phyloP scores from a whole-genome alignment of 2,113 vertebrate genomes.

The Rostratula benghalensis region DNA sequence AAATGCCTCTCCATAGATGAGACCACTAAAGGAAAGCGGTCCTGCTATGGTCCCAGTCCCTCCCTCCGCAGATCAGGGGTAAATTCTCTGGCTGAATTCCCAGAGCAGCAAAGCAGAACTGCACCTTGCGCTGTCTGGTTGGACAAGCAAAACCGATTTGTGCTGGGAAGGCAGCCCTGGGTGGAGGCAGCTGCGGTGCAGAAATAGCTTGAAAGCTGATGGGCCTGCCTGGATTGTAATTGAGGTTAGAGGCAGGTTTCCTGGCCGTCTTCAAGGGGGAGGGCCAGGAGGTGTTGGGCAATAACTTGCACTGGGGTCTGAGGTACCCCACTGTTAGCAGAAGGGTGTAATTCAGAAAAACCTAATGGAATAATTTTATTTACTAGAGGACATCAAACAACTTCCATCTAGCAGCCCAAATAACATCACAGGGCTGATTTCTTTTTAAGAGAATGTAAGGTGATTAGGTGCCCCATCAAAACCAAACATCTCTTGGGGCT shows the following conservation, averaged over 20 bases:
- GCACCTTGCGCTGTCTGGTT: neutral
- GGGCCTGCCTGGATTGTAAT: neutral
- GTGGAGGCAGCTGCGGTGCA: neutral
- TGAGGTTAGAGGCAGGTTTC: neutral
- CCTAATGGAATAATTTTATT: neutral
- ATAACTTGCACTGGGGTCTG: neutral
- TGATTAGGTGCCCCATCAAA: neutral
- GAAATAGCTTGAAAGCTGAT: neutral
- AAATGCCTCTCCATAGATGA: fast-evolving
- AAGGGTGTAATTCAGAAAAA: neutral
- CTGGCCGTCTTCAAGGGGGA: neutral
- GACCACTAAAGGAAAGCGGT: fast-evolving
- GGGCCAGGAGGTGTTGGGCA: neutral
- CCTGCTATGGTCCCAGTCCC: neutral
- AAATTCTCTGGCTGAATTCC: neutral
- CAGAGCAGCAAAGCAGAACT: neutral
- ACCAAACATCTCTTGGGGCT: neutral
- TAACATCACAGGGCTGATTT: neutral
- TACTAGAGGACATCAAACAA: neutral
- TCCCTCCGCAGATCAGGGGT: neutral
- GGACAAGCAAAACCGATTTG: neutral
- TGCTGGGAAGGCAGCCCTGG: neutral
- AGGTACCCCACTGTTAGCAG: neutral
- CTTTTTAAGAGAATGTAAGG: neutral
- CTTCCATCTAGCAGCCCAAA: neutral